These are phyloP conservation scores for Bombus cullumanus DNA, from an alignment of 1,140 invertebrate genomes.

Conservation along the genomic window DNA sequence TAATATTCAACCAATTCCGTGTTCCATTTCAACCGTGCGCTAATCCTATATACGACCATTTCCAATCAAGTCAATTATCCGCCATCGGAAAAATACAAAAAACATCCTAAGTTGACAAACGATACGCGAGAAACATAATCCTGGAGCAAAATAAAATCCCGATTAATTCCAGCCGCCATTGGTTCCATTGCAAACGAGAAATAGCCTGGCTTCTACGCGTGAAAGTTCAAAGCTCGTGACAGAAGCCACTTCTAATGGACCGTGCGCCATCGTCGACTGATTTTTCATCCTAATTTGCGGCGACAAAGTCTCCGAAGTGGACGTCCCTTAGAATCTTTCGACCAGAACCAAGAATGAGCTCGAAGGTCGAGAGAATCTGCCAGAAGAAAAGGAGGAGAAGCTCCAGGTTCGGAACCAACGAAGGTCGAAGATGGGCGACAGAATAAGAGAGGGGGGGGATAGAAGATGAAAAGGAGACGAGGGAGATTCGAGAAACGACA, in stretches of 20 bases:
- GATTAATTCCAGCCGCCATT: neutral
- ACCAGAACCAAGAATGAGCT: neutral
- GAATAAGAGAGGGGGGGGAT: too few relatives aligned
- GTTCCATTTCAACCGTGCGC: too few relatives aligned
- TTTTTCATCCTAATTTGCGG: conserved; percentile 63
- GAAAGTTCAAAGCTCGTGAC: conserved; percentile 10
- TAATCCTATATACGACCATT: too few relatives aligned
- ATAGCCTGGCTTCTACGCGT: neutral
- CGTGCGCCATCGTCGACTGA: conserved; percentile 25
- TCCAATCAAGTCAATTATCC: neutral
- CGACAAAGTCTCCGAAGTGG: conserved; percentile 52
- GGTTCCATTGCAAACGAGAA: neutral
- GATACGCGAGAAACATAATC: neutral
- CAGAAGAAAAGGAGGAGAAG: neutral
- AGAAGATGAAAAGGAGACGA: neutral
- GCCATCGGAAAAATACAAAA: neutral
- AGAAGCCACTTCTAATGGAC: conserved; percentile 49
- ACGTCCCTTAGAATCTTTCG: conserved; percentile 27
- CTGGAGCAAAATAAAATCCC: too few relatives aligned
- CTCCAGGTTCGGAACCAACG: neutral
- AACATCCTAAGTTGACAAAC: too few relatives aligned
- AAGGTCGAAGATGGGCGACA: neutral
- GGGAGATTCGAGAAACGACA: conserved; percentile 49
- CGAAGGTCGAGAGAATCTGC: neutral
- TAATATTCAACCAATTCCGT: too few relatives aligned